Base-by-base conservation (phyloP, 2,888 invertebrate species). In the Hypena proboscidalis region DNA sequence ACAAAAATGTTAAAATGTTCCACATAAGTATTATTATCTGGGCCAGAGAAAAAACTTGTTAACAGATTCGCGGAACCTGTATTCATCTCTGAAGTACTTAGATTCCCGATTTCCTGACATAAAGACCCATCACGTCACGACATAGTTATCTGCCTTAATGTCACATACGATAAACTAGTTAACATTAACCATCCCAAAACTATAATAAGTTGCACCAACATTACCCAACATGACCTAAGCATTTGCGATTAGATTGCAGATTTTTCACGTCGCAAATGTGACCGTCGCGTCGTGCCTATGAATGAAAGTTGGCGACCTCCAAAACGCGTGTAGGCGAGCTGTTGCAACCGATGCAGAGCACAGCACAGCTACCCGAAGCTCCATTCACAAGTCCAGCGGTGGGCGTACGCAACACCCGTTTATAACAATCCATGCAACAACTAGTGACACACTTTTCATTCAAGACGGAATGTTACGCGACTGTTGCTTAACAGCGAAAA, bases 271-370 rank as follows among this genome's bases (percentile, higher is more conserved):
- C 52, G 54, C 58, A 60, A 70, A 67, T 70, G 46, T 65, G 66
- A 59, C 57, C 65, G 59, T 54, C 57, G 65, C 65, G 59, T 54
- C 57, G 65, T 63, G 57, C 48, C 71, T 77, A 84, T 90, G 88
- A 90, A 90, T 88, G 90, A 90, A 90, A 90, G 90, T 89, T 85
- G 89, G 77, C 81, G 90, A 85, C 90, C 90, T 90, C 87, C 83
- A 74, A 56, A 32, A 44, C 34, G 43, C 51, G 78, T 83, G 90
- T 90, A 83, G 90, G 90, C 81, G 88, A 77, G 68, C 76, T 86
- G 85, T 82, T 84, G 88, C 85, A 87, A 86, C 57, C 67, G 43
- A 27, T 51, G 50, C 56, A 56, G 51, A 63, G 44, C 56, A 40
- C 41, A 22, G 47, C 10, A 47, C 50, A 39, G 36, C 42, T 49